phyloP scores from a whole-genome alignment of 1,140 invertebrate genomes.

The Cherax quadricarinatus region DNA sequence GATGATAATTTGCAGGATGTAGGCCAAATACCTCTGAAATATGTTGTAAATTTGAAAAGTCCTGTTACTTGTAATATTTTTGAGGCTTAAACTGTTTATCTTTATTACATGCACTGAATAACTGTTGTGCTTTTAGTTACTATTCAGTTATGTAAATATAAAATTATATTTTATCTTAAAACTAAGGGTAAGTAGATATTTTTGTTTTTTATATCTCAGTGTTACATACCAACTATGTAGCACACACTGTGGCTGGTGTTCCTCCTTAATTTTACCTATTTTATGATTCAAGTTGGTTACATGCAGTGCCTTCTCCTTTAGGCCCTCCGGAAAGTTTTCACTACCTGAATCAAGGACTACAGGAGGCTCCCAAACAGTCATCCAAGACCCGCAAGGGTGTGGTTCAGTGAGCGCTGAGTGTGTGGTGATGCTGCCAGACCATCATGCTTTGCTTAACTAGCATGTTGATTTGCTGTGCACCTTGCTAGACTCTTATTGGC shows the following conservation, averaged over 20 bases:
- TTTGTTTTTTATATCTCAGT: background rate
- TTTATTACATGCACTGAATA: too few relatives aligned
- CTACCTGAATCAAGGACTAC: conserved; percentile 65
- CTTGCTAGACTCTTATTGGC: background rate
- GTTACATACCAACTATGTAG: background rate
- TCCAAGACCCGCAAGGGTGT: conserved; percentile 37
- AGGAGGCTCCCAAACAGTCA: background rate
- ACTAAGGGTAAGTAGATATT: background rate
- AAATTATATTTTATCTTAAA: too few relatives aligned
- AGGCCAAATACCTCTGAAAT: too few relatives aligned
- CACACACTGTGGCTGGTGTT: background rate
- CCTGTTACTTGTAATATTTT: too few relatives aligned
- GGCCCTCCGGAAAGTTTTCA: conserved; percentile 53
- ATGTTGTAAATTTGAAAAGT: too few relatives aligned
- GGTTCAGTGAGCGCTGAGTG: conserved; percentile 58
- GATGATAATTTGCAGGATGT: too few relatives aligned
- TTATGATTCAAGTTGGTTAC: background rate
- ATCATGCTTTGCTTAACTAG: conserved; percentile 20
- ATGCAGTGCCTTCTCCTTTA: conserved; percentile 44
- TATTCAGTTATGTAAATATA: too few relatives aligned
- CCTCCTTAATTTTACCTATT: background rate
- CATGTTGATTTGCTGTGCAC: background rate
- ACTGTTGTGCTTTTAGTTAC: too few relatives aligned
- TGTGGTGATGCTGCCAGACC: conserved; percentile 22
- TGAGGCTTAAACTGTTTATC: too few relatives aligned